Base-by-base conservation (phyloP, 1,140 invertebrate species). In the Oreohelix idahoensis region DNA sequence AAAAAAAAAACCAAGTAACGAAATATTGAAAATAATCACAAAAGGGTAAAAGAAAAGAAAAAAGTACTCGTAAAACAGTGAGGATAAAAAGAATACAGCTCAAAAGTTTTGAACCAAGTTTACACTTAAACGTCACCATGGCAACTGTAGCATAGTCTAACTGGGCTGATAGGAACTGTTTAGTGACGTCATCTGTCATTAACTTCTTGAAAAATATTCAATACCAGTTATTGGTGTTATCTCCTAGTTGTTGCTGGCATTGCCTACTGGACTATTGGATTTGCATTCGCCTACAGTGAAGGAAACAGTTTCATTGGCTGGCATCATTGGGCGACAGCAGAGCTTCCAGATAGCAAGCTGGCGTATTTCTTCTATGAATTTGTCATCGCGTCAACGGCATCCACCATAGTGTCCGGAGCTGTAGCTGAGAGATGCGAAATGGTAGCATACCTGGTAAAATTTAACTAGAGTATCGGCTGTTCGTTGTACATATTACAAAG, bases 371-470 rank as follows among this genome's bases (percentile, higher is more conserved):
- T 90, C 86, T 92, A 89, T 84, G 89, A 92, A 85, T 91, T 86
- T 71, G 89, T 90, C 8, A 91, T 92, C 80, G 91, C 91, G 17
- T 90, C 90, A 26, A 91, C 91, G 0, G 89, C 90, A 0, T 88
- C 90, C 36, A 91, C 90, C 71, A 92, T 93, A 39, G 92, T 94
- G 8, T 94, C 94, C 0, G 94, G 94, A 4, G 94, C 94, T 0
- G 93, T 95, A 35, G 94, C 94, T 0, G 94, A 95, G 86, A 86
- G 94, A 71, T 94, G 94, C 84, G 93, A 94, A 81, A 94, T 94
- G 84, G 83, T 91, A 0, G 94, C 94, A 13, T 95, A 95, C 86
- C 91, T 95, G 70, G 90, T 93, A 20, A n/a, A n/a, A n/a, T n/a
- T n/a, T n/a, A n/a, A n/a, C n/a, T 95, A 95, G 88, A 94, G 93